Evolutionary conservation across 2,888 invertebrate species (phyloP).

Genomic region (Drosophila peninsularis): DNA sequence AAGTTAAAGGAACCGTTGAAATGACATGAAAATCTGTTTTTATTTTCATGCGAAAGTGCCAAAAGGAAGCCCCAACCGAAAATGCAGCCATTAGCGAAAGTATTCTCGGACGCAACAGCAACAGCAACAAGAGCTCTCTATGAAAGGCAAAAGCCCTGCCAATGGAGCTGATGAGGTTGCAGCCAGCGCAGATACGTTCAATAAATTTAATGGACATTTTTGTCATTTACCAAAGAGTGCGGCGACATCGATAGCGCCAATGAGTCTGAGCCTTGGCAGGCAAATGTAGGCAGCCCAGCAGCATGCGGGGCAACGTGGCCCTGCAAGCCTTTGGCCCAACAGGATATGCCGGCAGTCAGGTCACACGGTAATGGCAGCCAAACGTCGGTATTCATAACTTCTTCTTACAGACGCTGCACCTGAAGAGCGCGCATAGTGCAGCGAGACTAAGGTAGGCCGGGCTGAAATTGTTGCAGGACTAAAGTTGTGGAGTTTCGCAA

Average conservation of each 20-base stretch:
- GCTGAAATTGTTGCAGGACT: neutral
- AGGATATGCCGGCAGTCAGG: neutral
- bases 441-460: neutral
- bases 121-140: neutral
- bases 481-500: neutral
- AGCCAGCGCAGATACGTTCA: constrained; percentile 27
- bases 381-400: constrained; percentile 41
- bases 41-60: constrained; percentile 15
- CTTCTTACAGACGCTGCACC: neutral
- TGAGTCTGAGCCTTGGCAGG: constrained; percentile 32
- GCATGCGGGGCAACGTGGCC: neutral
- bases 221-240: constrained; percentile 56
- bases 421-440: constrained; percentile 10
- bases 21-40: constrained; percentile 17
- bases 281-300: neutral
- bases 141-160: constrained; percentile 4
- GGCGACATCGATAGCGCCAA: constrained; percentile 54
- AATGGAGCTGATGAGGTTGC: constrained; percentile 14
- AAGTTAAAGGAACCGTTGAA: constrained; percentile 3
- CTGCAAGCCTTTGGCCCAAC: constrained; percentile 17
- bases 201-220: constrained; percentile 68
- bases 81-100: constrained; percentile 40
- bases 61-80: constrained; percentile 13
- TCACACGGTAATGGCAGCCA: constrained; percentile 16
- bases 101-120: constrained; percentile 11